Conservation (phyloP, 1,140 invertebrate species). For the Antheraea mylitta region DNA sequence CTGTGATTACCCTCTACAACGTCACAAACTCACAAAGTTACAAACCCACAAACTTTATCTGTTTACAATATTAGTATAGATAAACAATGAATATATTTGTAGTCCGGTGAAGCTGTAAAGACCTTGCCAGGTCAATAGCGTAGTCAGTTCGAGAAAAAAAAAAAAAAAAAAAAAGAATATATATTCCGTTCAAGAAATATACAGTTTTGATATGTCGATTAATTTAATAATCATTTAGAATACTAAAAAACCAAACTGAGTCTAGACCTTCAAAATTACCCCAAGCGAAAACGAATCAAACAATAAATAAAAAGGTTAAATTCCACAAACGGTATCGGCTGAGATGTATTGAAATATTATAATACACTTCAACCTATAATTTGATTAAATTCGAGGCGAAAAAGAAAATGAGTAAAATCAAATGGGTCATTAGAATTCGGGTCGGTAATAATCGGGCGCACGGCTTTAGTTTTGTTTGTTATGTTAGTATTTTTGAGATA, state of each 20-base stretch:
- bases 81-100: no score
- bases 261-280: slow-evolving; percentile 70
- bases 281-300: slow-evolving; percentile 59
- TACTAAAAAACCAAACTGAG: slow-evolving; percentile 14
- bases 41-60: no score
- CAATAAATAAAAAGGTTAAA: slow-evolving; percentile 67
- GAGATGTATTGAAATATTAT: slow-evolving; percentile 76
- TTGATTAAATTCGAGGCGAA: slow-evolving; percentile 72
- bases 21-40: no score
- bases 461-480: slow-evolving; percentile 66
- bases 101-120: no score
- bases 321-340: slow-evolving; percentile 70
- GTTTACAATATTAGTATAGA: no score
- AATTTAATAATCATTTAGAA: slow-evolving; percentile 1
- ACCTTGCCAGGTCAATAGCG: no score
- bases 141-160: no score
- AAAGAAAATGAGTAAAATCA: slow-evolving; percentile 65
- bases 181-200: background rate
- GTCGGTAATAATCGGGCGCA: slow-evolving; percentile 69
- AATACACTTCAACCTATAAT: slow-evolving; percentile 75
- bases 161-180: no score
- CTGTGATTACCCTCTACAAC: no score
- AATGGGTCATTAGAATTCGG: slow-evolving; percentile 73
- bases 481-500: slow-evolving; percentile 37
- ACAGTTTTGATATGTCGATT: background rate